Conservation (phyloP, 2,888 invertebrate species). For the Chesias legatella region DNA sequence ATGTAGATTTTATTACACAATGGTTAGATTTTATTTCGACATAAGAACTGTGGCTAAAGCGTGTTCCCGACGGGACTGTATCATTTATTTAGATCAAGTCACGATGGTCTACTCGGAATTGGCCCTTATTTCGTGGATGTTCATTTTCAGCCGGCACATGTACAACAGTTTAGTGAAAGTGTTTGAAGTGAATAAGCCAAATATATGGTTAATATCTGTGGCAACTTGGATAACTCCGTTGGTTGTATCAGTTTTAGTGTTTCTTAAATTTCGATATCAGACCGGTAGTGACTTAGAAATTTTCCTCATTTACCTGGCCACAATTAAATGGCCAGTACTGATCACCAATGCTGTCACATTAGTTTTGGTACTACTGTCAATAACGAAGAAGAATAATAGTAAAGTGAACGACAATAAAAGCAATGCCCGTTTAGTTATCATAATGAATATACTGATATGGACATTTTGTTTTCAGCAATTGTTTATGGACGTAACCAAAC, state of each 20-base stretch:
- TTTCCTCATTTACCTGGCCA: slow-evolving; percentile 40
- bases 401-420: slow-evolving; percentile 38
- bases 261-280: slow-evolving; percentile 24
- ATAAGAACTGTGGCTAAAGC: slow-evolving; percentile 32
- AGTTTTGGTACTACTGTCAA: slow-evolving; percentile 45
- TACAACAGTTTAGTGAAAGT: slow-evolving; percentile 58
- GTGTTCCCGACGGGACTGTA: slow-evolving; percentile 12
- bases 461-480: slow-evolving; percentile 61
- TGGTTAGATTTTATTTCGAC: slow-evolving; percentile 49
- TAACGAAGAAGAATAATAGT: slow-evolving; percentile 44
- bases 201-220: slow-evolving; percentile 45
- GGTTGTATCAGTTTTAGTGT: slow-evolving; percentile 32
- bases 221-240: slow-evolving; percentile 50
- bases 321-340: slow-evolving; percentile 62
- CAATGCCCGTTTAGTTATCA: slow-evolving; percentile 41
- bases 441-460: slow-evolving; percentile 57
- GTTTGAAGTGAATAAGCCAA: slow-evolving; percentile 36
- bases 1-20: slow-evolving; percentile 53
- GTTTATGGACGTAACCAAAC: slow-evolving; percentile 48
- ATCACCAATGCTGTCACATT: slow-evolving; percentile 50
- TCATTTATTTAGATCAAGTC: slow-evolving; percentile 35
- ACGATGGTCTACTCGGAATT: slow-evolving; percentile 52
- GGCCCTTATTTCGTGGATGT: slow-evolving; percentile 60
- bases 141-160: slow-evolving; percentile 59
- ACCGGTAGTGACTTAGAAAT: slow-evolving; percentile 20